A percentile compares a stretch with the other conserved stretches of the same genome.
These are phyloP conservation scores for Chaetogeoica ovagalla DNA, from an alignment of 2,888 invertebrate species.

Conservation along the genomic window DNA sequence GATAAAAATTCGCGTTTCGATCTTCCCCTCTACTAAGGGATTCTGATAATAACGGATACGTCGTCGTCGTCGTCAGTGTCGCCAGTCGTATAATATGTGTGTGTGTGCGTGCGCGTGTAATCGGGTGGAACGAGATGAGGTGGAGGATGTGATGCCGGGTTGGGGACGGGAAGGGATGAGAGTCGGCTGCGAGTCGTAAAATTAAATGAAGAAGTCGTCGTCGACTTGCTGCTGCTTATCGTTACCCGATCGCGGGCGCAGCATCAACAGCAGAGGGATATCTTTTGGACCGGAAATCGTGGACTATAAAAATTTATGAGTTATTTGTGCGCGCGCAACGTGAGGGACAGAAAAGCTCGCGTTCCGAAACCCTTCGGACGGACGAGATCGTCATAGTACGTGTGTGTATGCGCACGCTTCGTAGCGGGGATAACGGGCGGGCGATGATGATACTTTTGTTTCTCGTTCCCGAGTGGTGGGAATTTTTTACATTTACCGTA, in stretches of 20 bases:
- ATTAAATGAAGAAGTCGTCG: slow-evolving; percentile 50
- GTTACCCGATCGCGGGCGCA: slow-evolving; percentile 48
- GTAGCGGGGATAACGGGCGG: background rate
- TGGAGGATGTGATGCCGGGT: too few species aligned
- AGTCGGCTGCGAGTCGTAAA: slow-evolving; percentile 32
- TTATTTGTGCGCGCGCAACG: background rate
- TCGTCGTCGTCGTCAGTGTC: slow-evolving; percentile 41
- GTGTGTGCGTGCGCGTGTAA: background rate
- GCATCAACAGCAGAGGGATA: slow-evolving; percentile 9
- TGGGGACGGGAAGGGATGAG: too few species aligned
- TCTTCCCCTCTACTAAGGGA: background rate
- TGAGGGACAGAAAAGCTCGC: slow-evolving; percentile 7
- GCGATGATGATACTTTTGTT: slow-evolving; percentile 31
- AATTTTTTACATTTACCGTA: slow-evolving; percentile 44
- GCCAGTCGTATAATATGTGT: slow-evolving; percentile 29
- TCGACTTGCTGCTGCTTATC: slow-evolving; percentile 38
- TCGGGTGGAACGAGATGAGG: too few species aligned
- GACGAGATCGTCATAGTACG: too few species aligned
- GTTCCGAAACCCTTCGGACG: background rate
- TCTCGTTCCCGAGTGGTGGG: slow-evolving; percentile 11
- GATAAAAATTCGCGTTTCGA: slow-evolving; percentile 40
- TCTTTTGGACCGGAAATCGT: slow-evolving; percentile 52
- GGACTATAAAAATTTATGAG: slow-evolving; percentile 51
- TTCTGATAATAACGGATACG: slow-evolving; percentile 30
- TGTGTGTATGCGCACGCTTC: too few species aligned